phyloP scores from a whole-genome alignment of 2,888 invertebrate species.

The Papilio protenor region DNA sequence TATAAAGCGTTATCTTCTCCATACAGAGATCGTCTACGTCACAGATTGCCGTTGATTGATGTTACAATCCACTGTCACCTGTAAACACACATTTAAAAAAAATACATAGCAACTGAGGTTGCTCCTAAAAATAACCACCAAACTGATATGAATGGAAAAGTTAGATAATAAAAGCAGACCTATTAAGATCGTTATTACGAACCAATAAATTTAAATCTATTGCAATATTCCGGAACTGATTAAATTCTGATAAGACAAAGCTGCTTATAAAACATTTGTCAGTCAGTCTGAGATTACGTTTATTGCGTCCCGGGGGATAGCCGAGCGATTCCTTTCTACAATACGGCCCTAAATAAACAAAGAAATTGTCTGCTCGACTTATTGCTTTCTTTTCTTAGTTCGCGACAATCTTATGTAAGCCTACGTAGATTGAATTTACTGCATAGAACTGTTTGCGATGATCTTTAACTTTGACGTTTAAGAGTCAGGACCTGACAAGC shows the following conservation, averaged over 20 bases:
- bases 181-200: background rate
- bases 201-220: background rate
- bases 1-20: slow-evolving; percentile 31
- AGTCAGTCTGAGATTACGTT: slow-evolving; percentile 44
- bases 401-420: slow-evolving; percentile 46
- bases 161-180: background rate
- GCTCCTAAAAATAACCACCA: background rate
- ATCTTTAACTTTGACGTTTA: slow-evolving; percentile 7
- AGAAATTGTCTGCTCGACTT: slow-evolving; percentile 72
- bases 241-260: slow-evolving; percentile 8
- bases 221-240: background rate
- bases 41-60: slow-evolving; percentile 37
- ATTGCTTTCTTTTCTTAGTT: slow-evolving; percentile 62
- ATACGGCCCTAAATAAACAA: slow-evolving; percentile 74
- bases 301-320: slow-evolving; percentile 75
- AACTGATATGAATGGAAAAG: slow-evolving; percentile 6
- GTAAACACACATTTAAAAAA: background rate
- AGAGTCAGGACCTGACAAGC: too few species aligned
- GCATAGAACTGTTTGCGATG: slow-evolving; percentile 42
- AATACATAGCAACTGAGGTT: slow-evolving; percentile 6
- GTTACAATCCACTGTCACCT: slow-evolving; percentile 17
- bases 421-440: slow-evolving; percentile 50
- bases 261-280: slow-evolving; percentile 34
- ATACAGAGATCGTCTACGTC: slow-evolving; percentile 22
- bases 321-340: slow-evolving; percentile 72